phyloP scores from a whole-genome alignment of 2,888 invertebrate species.

The Pachycephus smyrnensis region DNA sequence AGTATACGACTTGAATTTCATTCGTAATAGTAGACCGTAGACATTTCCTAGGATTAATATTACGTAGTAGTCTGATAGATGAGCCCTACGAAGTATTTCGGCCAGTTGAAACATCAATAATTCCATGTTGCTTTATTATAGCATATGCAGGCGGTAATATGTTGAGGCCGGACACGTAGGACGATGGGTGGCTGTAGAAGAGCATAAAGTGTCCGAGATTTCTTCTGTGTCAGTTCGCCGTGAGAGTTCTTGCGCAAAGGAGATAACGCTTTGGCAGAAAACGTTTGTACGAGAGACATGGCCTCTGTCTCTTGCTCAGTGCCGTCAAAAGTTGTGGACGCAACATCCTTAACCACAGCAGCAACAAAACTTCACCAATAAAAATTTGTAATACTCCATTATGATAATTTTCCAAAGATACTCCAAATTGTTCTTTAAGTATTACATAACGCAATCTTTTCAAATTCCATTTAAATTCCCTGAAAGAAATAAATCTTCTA shows the following conservation, averaged over 20 bases:
- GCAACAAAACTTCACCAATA: not conserved
- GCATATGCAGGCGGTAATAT: conserved; percentile 13
- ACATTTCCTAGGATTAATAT: not conserved
- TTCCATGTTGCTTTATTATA: conserved; percentile 19
- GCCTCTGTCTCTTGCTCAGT: not conserved
- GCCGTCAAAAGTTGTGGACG: not conserved
- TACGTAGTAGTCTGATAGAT: not conserved
- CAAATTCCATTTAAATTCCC: not conserved
- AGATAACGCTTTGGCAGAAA: not conserved
- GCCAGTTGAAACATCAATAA: conserved; percentile 18
- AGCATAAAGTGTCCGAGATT: conserved; percentile 1
- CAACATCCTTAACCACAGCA: not conserved
- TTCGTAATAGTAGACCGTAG: not conserved
- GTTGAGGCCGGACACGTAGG: not conserved
- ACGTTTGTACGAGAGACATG: not conserved
- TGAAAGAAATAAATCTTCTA: not conserved
- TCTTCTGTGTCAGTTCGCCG: conserved; percentile 2
- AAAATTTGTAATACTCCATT: not conserved
- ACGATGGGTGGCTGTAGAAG: not conserved
- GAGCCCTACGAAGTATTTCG: not conserved
- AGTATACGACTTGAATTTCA: not conserved
- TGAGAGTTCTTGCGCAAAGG: not conserved
- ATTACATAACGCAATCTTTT: not conserved
- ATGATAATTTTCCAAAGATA: not conserved
- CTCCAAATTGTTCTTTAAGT: not conserved